Percentiles rank a stretch among this genome's conserved stretches.
Evolutionary conservation across 2,797 vertebrate genomes (phyloP).

Genomic region (Rachycentron canadum): DNA sequence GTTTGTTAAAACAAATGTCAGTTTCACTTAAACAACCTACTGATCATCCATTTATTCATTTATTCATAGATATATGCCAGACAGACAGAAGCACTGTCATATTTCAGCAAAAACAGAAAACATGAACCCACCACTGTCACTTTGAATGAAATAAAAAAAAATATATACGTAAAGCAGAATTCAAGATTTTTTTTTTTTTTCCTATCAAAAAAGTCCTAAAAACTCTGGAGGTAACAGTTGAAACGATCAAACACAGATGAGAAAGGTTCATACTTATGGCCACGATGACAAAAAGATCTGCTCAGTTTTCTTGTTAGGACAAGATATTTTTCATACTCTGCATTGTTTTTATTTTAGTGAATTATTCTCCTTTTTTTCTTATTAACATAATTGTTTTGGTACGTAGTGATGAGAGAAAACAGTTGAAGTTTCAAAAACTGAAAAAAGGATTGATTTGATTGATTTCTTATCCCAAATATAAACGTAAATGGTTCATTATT

Average conservation of each 20-base stretch:
- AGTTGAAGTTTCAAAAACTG: too few species aligned
- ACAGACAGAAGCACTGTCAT: constrained; percentile 41
- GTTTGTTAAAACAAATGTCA: constrained; percentile 9
- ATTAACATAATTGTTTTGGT: neutral
- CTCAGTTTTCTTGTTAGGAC: constrained; percentile 9
- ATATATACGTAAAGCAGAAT: neutral
- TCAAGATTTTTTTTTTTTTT: neutral
- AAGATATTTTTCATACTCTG: neutral
- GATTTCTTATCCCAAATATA: too few species aligned
- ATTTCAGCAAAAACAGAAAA: constrained; percentile 5
- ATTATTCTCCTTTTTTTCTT: neutral
- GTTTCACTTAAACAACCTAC: constrained; percentile 27
- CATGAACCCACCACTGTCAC: constrained; percentile 34
- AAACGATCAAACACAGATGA: constrained; percentile 17
- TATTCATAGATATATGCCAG: constrained; percentile 17
- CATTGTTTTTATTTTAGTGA: neutral
- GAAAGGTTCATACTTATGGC: neutral
- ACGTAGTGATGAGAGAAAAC: too few species aligned
- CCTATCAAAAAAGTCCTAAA: neutral
- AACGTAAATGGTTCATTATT: too few species aligned
- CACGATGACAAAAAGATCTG: neutral
- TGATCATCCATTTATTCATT: constrained; percentile 27
- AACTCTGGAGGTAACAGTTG: constrained; percentile 32
- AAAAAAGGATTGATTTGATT: too few species aligned
- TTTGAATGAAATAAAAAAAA: constrained; percentile 54